phyloP scores from a whole-genome alignment of 2,113 vertebrate species.

The Tupaia tana region DNA sequence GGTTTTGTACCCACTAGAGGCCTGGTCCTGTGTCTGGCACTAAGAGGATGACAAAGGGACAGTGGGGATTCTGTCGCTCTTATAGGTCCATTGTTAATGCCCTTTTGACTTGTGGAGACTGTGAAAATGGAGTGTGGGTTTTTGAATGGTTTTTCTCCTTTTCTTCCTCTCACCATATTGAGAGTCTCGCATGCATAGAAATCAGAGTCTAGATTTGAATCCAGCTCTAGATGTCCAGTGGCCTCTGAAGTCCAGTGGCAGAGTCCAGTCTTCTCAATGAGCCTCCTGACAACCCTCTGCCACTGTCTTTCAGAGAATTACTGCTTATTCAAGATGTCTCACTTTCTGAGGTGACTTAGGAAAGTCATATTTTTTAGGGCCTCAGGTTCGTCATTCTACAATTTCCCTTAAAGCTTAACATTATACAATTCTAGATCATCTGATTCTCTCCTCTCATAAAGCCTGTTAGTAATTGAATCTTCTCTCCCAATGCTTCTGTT shows the following conservation, averaged over 20 bases:
- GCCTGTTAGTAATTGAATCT: neutral
- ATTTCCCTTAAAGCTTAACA: neutral
- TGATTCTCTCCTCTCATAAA: neutral
- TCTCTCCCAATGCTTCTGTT: neutral
- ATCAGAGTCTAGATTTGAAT: neutral
- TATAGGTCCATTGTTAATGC: neutral
- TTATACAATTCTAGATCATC: neutral
- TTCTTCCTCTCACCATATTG: too few relatives aligned
- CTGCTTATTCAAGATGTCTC: neutral
- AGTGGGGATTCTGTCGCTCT: neutral
- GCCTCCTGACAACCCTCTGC: neutral
- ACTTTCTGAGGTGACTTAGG: neutral
- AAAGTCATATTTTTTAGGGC: neutral
- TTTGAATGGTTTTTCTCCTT: neutral
- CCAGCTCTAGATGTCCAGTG: neutral
- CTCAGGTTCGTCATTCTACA: neutral
- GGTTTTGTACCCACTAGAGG: rapidly evolving
- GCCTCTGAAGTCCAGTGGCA: neutral
- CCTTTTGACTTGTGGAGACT: neutral
- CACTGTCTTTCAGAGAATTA: rapidly evolving
- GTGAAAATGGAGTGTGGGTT: rapidly evolving
- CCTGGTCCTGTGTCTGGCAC: neutral
- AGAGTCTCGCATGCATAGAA: neutral
- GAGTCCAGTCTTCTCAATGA: too few relatives aligned
- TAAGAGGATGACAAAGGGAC: neutral